Evolutionary conservation across 2,113 vertebrate genomes (phyloP).

Genomic region (Mustela lutreola): DNA sequence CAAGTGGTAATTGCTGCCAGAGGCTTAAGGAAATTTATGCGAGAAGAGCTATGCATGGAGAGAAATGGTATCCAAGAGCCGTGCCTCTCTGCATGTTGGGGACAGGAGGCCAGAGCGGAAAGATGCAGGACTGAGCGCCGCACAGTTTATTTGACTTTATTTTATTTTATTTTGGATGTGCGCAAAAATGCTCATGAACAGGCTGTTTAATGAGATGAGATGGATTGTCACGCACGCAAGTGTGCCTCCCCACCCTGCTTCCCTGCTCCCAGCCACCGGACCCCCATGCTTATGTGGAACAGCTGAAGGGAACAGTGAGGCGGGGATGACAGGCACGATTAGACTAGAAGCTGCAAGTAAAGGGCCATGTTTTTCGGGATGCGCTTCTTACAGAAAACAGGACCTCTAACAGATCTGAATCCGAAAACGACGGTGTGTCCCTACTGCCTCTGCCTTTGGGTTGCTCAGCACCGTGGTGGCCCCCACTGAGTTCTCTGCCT

Average conservation of each 20-base stretch:
- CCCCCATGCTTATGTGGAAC: not conserved
- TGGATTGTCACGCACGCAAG: rapidly evolving
- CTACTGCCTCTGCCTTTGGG: not conserved
- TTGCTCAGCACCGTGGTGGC: not conserved
- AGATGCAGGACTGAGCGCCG: not conserved
- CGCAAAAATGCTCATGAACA: not conserved
- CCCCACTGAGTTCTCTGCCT: not conserved
- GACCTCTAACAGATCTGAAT: not conserved
- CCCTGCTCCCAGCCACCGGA: not conserved
- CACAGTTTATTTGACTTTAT: not conserved
- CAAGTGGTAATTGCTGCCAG: slow-evolving; percentile 79
- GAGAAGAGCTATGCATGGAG: slow-evolving; percentile 3
- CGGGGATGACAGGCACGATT: not conserved
- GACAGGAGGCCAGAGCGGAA: not conserved
- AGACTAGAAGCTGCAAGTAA: not conserved
- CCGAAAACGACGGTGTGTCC: not conserved
- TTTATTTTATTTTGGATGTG: not conserved
- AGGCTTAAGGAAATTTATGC: slow-evolving; percentile 78
- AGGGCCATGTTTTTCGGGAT: not conserved
- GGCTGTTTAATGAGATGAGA: not conserved
- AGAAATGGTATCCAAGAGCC: slow-evolving; percentile 56
- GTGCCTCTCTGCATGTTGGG: slow-evolving; percentile 33
- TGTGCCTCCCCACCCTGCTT: not conserved
- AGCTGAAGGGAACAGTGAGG: not conserved
- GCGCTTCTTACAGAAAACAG: not conserved